Conservation (phyloP, 2,888 invertebrate species). For the Xanthorhoe spadicearia region DNA sequence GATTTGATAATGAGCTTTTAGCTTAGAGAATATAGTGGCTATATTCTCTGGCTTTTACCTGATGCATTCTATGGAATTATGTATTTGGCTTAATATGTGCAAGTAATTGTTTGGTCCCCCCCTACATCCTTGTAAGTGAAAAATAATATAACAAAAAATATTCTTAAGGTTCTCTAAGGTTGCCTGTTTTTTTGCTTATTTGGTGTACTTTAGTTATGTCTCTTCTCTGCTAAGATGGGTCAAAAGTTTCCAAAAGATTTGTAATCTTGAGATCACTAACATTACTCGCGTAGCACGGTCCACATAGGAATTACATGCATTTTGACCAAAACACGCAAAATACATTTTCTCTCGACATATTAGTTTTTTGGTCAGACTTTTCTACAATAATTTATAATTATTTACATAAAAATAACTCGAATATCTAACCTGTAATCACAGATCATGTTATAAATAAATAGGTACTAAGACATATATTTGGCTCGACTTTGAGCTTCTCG, state of each 20-base stretch:
- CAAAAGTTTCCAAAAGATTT: conserved; percentile 32
- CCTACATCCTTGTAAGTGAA: no score
- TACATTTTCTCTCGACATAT: conserved; percentile 28
- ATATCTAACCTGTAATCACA: conserved; percentile 55
- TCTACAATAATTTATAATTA: conserved; percentile 39
- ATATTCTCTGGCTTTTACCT: no score
- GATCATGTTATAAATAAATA: conserved; percentile 50
- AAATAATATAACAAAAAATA: no score
- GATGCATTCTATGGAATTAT: no score
- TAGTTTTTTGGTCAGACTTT: conserved; percentile 41
- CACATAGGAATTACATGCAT: conserved; percentile 22
- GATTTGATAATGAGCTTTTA: no score
- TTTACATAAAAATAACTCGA: conserved; percentile 48
- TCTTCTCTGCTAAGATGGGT: conserved; percentile 1
- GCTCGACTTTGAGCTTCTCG: conserved; percentile 60
- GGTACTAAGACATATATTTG: conserved; percentile 50
- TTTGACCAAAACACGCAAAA: conserved; percentile 26
- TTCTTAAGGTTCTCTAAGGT: no score
- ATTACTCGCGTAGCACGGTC: conserved; percentile 9
- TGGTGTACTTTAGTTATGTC: no score
- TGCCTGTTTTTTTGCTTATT: no score
- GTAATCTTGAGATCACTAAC: conserved; percentile 55
- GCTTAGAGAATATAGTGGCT: no score
- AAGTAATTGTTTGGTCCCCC: no score
- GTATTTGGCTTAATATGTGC: no score